Evolutionary conservation across 2,888 invertebrate species (phyloP), one percentile per base, ranked within the genome.

Genomic region (Cataglyphis altisquamis): DNA sequence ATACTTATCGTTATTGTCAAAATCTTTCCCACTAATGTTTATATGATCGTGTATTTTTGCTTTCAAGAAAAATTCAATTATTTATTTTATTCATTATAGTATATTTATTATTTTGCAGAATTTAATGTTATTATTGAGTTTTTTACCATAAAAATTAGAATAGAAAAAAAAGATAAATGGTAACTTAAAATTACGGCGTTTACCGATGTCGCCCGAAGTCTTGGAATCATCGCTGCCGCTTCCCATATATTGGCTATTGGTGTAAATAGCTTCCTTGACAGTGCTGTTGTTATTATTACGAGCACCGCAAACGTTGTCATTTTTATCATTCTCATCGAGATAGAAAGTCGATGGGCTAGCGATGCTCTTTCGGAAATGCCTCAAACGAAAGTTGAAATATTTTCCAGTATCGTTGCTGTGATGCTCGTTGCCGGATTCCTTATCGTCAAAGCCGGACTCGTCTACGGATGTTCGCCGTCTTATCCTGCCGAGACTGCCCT

Each of bases 271-370:
- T 18, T 93, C 93, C 41, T 92, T 90, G 41, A 84, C 85, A 64
- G 73, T 82, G 15, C 66, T 72, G 52, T 75, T 86, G 41, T 72
- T 83, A 29, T 84, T 77, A 5, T 75, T 72, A 15, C 68, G 77
- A 9, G 67, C 18, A 0, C 18, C 55, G 41, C 57, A 32, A 45
- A 60, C 36, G 6, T 21, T 41, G 8, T 82, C 85, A 41, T 78
- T 78, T 18, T 41, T 63, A 6, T 75, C 70, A 21, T 87, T 82
- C 21, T 92, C 91, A 74, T 93, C 92, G 74, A 95, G 87, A 66
- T 95, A 95, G 87, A 95, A 95, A 0, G 93, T 95, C 9, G 95
- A 94, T 18, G 92, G 87, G 3, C 91, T 89, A 0, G 90, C 82
- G 0, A 91, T 86, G 67, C 82, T 90, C 73, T 92, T 94, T 48